Conservation (phyloP, 2,888 invertebrate genomes). For the Anaspis maculata region DNA sequence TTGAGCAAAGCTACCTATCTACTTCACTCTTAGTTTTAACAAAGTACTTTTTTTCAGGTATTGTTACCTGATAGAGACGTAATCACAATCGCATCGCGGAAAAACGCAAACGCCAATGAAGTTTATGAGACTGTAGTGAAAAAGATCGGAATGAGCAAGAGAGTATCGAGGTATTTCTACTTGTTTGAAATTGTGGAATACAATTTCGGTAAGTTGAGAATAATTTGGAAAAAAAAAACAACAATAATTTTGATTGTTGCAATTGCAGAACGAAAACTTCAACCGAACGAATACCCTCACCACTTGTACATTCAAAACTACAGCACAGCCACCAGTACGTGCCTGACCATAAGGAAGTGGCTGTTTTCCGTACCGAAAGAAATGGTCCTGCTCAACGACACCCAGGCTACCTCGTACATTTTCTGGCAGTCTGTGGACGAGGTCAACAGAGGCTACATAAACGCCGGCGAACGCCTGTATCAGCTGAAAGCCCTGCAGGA, state of each 20-base stretch:
- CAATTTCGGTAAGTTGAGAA: constrained; percentile 71
- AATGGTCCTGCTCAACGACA: constrained; percentile 55
- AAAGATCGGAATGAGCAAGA: constrained; percentile 72
- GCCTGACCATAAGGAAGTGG: constrained; percentile 84
- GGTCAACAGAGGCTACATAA: constrained; percentile 87
- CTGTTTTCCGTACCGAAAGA: constrained; percentile 67
- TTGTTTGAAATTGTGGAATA: constrained; percentile 96
- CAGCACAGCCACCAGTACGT: constrained; percentile 93
- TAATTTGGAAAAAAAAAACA: background rate
- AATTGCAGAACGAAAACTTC: constrained; percentile 83
- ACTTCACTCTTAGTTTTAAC: no score
- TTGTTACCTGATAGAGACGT: constrained; percentile 88
- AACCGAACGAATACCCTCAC: constrained; percentile 91
- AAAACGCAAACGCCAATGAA: constrained; percentile 82
- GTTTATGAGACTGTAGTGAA: constrained; percentile 83
- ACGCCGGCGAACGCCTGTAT: constrained; percentile 84
- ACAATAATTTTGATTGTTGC: constrained; percentile 2
- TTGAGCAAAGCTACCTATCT: no score
- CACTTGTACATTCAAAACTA: constrained; percentile 98
- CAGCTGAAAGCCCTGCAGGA: constrained; percentile 95
- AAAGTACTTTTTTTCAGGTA: constrained; percentile 41
- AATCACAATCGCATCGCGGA: constrained; percentile 78
- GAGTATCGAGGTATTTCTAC: constrained; percentile 85
- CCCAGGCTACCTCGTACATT: constrained; percentile 73
- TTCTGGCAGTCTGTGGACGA: constrained; percentile 94